Base-by-base conservation (phyloP, 1,140 invertebrate species). In the Drosophila erecta region DNA sequence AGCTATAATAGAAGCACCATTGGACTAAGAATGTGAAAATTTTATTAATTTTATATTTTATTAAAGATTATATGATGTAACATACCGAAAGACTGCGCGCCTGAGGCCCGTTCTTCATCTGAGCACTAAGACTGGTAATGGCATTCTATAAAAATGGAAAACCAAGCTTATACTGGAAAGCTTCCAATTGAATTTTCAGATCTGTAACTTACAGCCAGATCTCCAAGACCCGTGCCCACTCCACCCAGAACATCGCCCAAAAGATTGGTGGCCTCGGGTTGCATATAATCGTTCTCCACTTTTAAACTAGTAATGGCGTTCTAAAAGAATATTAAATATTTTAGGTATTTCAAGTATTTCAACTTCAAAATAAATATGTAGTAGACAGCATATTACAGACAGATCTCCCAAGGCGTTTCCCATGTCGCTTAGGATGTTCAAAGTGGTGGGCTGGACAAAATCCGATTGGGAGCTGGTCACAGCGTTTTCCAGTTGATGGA, bases 1-100 rank as follows among this genome's bases (percentile, higher is more conserved):
- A 12, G 50, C 74, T 33, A 77, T 74, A 30, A 73, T 57, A 1
- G 74, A 57, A 30, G 71, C 62, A 41, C 75, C 71, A 40, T 66
- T 49, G 6, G 71, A 64, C 72, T 76, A 1, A 7, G 33, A 24
- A 17, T 17, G 17, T 0, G 17, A 17, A 17, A 17, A 17, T 17
- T 17, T 17, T 17, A 17, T 17, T 17, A 17, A 17, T 17, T 17
- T 17, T 17, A 17, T 1, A 17, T 17, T 17, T 17, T 17, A 17
- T 17, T 17, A 17, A 17, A 17, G 17, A 17, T 17, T 17, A 17
- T 17, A 1, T 17, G 17, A 33, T 24, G 1, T 3, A 41, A 46
- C 76, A 72, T 77, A 79, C 76, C 11, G 74, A 57, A 47, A 79
- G 15, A 49, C 49, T 62, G 2, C 38, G 40, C 24, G 54, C 14